Evolutionary conservation across 2,888 invertebrate genomes (phyloP).

Genomic region (Drosophila pseudotakahashii): DNA sequence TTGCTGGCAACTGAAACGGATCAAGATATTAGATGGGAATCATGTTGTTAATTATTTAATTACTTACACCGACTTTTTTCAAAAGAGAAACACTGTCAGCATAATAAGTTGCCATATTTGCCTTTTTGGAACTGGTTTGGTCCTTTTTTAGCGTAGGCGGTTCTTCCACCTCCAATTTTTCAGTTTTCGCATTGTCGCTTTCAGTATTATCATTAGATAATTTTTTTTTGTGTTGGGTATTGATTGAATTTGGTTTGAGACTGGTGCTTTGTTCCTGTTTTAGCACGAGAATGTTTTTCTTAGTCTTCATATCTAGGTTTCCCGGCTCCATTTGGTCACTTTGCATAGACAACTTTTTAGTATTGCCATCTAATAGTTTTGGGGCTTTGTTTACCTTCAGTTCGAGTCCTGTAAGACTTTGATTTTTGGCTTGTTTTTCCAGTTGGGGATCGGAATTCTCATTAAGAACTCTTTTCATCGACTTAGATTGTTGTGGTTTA

Average conservation of each 20-base stretch:
- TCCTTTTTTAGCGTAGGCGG: not conserved
- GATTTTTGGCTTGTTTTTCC: too few relatives aligned
- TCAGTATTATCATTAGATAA: not conserved
- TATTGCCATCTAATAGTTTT: too few relatives aligned
- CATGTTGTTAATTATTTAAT: too few relatives aligned
- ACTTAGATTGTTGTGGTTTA: not conserved
- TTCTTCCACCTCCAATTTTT: not conserved
- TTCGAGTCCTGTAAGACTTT: too few relatives aligned
- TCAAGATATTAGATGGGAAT: not conserved
- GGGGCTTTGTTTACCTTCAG: too few relatives aligned
- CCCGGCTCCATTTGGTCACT: too few relatives aligned
- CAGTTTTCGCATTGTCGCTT: not conserved
- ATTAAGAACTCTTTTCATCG: not conserved
- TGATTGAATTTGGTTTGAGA: not conserved
- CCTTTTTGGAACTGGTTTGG: not conserved
- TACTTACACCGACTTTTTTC: constrained; percentile 53
- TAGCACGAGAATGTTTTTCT: not conserved
- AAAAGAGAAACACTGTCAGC: too few relatives aligned
- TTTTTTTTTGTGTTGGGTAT: not conserved
- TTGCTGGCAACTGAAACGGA: constrained; percentile 54
- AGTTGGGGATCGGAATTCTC: not conserved
- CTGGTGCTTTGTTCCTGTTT: not conserved
- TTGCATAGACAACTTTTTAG: too few relatives aligned
- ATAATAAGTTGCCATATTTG: too few relatives aligned
- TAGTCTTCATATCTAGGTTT: too few relatives aligned